Evolutionary conservation across 2,888 invertebrate genomes (phyloP).

Genomic region (Scrobipalpa costella): DNA sequence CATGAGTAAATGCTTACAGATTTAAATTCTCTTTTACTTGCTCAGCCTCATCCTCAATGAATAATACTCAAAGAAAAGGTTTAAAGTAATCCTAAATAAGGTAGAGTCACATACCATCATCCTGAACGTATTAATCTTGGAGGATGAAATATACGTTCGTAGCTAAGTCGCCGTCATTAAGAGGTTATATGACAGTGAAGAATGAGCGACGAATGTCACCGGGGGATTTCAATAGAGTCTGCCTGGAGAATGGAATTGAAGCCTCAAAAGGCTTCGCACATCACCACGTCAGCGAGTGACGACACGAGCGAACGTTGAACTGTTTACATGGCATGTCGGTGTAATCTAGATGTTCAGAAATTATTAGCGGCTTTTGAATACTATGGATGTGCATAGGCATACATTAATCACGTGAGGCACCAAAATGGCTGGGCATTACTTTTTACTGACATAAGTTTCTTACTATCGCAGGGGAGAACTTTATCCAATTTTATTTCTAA

Average conservation of each 20-base stretch:
- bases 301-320: conserved; percentile 22
- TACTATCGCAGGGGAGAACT: not conserved
- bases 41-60: not conserved
- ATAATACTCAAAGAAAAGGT: conserved; percentile 31
- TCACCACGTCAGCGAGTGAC: conserved; percentile 8
- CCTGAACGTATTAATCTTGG: conserved; percentile 22
- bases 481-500: not conserved
- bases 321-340: conserved; percentile 14
- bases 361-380: conserved; percentile 11
- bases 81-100: conserved; percentile 4
- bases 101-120: conserved; percentile 9
- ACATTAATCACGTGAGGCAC: not conserved
- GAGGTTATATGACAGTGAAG: conserved; percentile 35
- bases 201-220: conserved; percentile 29
- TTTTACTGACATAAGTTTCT: not conserved
- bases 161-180: conserved; percentile 15
- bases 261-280: conserved; percentile 17
- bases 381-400: not conserved
- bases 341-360: not conserved
- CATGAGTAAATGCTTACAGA: not conserved
- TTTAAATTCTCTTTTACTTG: not conserved
- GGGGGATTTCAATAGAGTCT: conserved; percentile 16
- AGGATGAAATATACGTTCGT: conserved; percentile 18
- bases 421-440: not conserved
- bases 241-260: conserved; percentile 5